A percentile compares a stretch with the other conserved stretches of the same genome.
Conservation (phyloP, 2,888 invertebrate genomes). For the Caenorhabditis uteleia region DNA sequence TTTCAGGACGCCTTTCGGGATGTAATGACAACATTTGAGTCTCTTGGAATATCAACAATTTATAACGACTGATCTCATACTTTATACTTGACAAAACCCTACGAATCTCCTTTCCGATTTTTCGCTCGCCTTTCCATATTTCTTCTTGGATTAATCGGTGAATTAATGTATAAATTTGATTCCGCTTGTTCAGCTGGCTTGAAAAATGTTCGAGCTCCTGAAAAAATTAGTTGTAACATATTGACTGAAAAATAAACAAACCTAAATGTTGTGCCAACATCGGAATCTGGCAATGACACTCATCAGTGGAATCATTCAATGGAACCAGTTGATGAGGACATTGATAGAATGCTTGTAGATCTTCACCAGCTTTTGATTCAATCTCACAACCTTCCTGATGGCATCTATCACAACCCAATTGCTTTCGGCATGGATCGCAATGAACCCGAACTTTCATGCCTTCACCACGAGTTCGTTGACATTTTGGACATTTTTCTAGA, state of each 20-base stretch:
- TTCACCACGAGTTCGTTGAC: slow-evolving; percentile 60
- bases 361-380: slow-evolving; percentile 49
- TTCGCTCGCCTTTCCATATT: neutral
- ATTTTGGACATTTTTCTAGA: slow-evolving; percentile 62
- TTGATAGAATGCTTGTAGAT: slow-evolving; percentile 60
- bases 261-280: slow-evolving; percentile 41
- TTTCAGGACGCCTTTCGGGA: too few relatives aligned
- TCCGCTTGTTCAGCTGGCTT: neutral
- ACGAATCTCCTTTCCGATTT: neutral
- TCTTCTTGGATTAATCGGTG: neutral
- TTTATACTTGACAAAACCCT: too few relatives aligned
- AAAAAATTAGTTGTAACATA: neutral
- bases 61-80: too few relatives aligned
- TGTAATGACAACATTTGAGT: too few relatives aligned
- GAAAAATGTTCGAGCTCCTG: neutral
- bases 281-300: slow-evolving; percentile 64
- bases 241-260: neutral
- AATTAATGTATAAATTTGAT: slow-evolving; percentile 1
- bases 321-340: slow-evolving; percentile 64
- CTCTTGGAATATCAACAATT: too few relatives aligned
- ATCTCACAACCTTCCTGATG: slow-evolving; percentile 63
- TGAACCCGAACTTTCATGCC: slow-evolving; percentile 60
- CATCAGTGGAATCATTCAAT: slow-evolving; percentile 61
- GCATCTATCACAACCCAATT: slow-evolving; percentile 66
- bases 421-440: slow-evolving; percentile 67